phyloP scores from a whole-genome alignment of 2,797 vertebrate genomes.

The Aplochiton taeniatus region DNA sequence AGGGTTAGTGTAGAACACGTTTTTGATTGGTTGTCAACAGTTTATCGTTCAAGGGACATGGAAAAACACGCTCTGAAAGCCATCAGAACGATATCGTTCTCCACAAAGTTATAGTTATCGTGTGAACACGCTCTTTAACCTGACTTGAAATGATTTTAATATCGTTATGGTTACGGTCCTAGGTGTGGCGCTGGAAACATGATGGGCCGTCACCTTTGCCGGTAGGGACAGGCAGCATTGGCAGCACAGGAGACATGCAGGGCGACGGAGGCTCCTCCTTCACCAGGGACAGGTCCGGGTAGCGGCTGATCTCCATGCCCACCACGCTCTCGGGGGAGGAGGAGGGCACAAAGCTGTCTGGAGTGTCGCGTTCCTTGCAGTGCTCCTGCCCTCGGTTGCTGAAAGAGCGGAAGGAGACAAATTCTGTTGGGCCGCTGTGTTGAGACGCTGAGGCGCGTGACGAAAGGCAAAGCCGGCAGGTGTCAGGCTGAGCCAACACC shows the following conservation, averaged over 20 bases:
- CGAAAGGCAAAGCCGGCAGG: too few species aligned
- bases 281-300: slow-evolving; percentile 90
- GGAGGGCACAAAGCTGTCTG: slow-evolving; percentile 96
- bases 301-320: slow-evolving; percentile 93
- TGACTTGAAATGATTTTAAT: too few species aligned
- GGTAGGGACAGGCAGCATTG: slow-evolving; percentile 88
- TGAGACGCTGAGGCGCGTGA: too few species aligned
- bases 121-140: too few species aligned
- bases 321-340: slow-evolving; percentile 97
- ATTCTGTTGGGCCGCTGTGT: too few species aligned
- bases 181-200: not conserved
- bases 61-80: too few species aligned
- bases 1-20: too few species aligned
- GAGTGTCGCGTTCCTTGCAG: slow-evolving; percentile 90
- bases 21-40: too few species aligned
- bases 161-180: slow-evolving; percentile 5
- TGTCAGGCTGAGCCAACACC: not conserved
- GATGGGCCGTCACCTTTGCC: slow-evolving; percentile 83
- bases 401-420: not conserved
- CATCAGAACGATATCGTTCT: too few species aligned
- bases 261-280: slow-evolving; percentile 93
- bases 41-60: too few species aligned
- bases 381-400: slow-evolving; percentile 87
- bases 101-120: too few species aligned
- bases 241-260: slow-evolving; percentile 90